Conservation (phyloP, 1,140 invertebrate genomes). For the Drosophila tristis region DNA sequence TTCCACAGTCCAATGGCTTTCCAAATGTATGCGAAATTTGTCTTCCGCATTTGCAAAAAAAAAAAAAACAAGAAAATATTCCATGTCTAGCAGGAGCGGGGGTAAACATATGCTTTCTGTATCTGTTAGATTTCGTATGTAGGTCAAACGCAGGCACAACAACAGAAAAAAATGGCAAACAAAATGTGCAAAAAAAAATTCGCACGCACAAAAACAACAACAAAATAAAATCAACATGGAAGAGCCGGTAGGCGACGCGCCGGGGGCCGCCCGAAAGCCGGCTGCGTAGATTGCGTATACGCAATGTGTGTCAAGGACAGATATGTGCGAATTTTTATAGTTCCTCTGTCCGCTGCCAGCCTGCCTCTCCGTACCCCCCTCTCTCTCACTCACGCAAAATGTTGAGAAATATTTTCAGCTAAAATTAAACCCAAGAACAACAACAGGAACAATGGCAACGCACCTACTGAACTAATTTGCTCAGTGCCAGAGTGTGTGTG, state of each 20-base stretch:
- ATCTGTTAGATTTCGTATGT: conserved; percentile 71
- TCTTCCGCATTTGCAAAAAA: conserved; percentile 22
- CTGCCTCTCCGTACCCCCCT: not conserved
- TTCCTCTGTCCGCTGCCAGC: conserved; percentile 1
- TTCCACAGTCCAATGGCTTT: conserved; percentile 3
- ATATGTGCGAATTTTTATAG: conserved; percentile 80
- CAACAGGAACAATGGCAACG: conserved; percentile 19
- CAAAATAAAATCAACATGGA: not conserved
- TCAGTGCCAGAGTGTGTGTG: conserved; percentile 19
- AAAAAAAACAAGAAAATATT: conserved; percentile 9
- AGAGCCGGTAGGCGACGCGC: too few relatives aligned
- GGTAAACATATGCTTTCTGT: conserved; percentile 71
- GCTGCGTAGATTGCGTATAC: conserved; percentile 80
- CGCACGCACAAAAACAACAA: conserved; percentile 53
- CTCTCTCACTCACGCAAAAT: conserved; percentile 11
- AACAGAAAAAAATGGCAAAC: conserved; percentile 19
- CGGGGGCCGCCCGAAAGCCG: conserved; percentile 16
- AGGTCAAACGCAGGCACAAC: conserved; percentile 53
- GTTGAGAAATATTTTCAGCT: conserved; percentile 62
- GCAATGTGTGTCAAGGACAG: conserved; percentile 84
- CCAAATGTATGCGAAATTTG: conserved; percentile 28
- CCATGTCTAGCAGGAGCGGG: not conserved
- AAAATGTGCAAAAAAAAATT: conserved; percentile 33
- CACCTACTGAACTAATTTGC: conserved; percentile 79
- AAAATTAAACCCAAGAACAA: conserved; percentile 69